Conservation (phyloP, 1,140 invertebrate species). For the Anastrepha obliqua region DNA sequence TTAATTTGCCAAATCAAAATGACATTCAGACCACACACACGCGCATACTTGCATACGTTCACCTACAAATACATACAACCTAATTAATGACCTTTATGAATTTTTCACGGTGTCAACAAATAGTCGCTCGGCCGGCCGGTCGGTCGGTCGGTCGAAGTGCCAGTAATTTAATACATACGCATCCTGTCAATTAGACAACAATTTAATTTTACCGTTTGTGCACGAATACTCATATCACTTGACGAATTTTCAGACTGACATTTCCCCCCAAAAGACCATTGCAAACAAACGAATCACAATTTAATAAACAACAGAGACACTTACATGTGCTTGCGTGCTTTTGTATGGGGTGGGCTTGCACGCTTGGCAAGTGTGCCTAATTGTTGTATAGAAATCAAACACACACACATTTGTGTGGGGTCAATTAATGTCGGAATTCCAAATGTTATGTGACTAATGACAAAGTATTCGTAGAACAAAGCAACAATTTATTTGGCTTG, state of each 20-base stretch:
- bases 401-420: not conserved
- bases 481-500: not conserved
- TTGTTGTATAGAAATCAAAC: not conserved
- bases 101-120: not conserved
- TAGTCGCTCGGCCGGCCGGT: not conserved
- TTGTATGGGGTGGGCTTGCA: not conserved
- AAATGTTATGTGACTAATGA: not conserved
- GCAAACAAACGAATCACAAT: not conserved
- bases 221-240: slow-evolving; percentile 25
- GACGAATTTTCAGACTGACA: slow-evolving; percentile 33
- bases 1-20: slow-evolving; percentile 55
- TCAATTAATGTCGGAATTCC: slow-evolving; percentile 47
- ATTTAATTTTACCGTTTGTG: slow-evolving; percentile 51
- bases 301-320: not conserved
- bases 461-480: not conserved
- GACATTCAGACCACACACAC: slow-evolving; percentile 34
- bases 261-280: not conserved
- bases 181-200: slow-evolving; percentile 52
- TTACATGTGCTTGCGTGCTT: not conserved
- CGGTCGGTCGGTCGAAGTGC: not conserved
- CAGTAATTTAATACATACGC: slow-evolving; percentile 50
- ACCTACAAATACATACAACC: not conserved
- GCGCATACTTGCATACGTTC: not conserved
- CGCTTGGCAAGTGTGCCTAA: slow-evolving; percentile 8
- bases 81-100: not conserved